Conservation (phyloP, 1,140 invertebrate species). For the Drosophila murphyi region DNA sequence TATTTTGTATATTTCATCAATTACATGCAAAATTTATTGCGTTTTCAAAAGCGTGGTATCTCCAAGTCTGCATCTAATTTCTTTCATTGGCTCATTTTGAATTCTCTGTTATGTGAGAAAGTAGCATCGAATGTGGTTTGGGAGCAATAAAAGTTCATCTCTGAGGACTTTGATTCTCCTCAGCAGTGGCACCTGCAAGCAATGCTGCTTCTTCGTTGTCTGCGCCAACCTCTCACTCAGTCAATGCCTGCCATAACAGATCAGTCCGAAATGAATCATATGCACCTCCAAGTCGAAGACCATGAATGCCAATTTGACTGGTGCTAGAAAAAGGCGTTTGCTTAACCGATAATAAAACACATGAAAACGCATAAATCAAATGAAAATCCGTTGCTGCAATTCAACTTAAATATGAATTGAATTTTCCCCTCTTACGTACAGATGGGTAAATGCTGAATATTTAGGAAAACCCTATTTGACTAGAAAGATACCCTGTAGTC, state of each 20-base stretch:
- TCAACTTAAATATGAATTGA: slow-evolving; percentile 65
- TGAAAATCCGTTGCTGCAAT: slow-evolving; percentile 39
- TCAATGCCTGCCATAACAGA: slow-evolving; percentile 57
- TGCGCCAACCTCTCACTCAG: slow-evolving; percentile 31
- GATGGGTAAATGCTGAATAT: slow-evolving; percentile 35
- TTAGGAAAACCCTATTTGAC: background rate
- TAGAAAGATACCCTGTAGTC: background rate
- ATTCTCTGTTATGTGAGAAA: slow-evolving; percentile 55
- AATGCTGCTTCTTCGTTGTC: background rate
- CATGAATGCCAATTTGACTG: slow-evolving; percentile 45
- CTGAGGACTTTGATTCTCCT: slow-evolving; percentile 24
- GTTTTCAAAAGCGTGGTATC: slow-evolving; percentile 12
- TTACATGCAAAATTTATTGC: background rate
- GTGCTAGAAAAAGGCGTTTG: slow-evolving; percentile 69
- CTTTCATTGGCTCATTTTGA: slow-evolving; percentile 2
- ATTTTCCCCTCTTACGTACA: slow-evolving; percentile 48
- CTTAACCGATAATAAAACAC: slow-evolving; percentile 69
- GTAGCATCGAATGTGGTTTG: slow-evolving; percentile 31
- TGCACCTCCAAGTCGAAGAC: slow-evolving; percentile 29
- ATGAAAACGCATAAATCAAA: slow-evolving; percentile 77
- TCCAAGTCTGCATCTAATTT: background rate
- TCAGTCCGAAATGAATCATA: slow-evolving; percentile 76
- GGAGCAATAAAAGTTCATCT: slow-evolving; percentile 55
- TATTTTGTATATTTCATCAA: background rate
- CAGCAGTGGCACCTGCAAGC: slow-evolving; percentile 51